A percentile compares a stretch with the other conserved stretches of the same genome.
phyloP scores from a whole-genome alignment of 2,797 vertebrate genomes.

The Falco biarmicus region DNA sequence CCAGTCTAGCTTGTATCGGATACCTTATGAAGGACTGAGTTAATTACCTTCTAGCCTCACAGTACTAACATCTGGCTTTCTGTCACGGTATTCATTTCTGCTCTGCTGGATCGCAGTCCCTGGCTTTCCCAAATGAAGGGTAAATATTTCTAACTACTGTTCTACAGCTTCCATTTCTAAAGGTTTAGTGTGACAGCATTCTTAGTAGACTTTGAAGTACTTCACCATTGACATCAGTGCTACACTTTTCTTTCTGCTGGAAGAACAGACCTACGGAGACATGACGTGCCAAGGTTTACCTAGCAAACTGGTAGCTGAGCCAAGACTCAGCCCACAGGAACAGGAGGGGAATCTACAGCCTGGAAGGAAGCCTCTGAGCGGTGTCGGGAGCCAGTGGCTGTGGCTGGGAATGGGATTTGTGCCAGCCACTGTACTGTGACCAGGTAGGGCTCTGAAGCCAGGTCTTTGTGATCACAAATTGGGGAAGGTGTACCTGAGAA shows the following conservation, averaged over 20 bases:
- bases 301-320: background rate
- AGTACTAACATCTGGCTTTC: background rate
- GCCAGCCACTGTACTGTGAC: background rate
- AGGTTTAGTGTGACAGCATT: background rate
- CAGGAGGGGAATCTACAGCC: background rate
- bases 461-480: accelerated
- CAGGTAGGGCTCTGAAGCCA: background rate
- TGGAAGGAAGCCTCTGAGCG: background rate
- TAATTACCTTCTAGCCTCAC: background rate
- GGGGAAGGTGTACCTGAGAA: background rate
- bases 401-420: background rate
- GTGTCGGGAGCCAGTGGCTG: background rate
- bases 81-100: background rate
- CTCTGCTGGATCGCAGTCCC: background rate
- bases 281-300: background rate
- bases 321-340: background rate
- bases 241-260: background rate
- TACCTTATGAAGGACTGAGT: background rate
- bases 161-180: background rate
- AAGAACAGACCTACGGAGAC: background rate
- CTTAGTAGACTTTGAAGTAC: background rate
- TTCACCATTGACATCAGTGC: background rate
- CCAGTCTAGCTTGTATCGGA: background rate
- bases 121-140: background rate
- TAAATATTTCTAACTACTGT: background rate